These are phyloP conservation scores for Eristalis tenax DNA, from an alignment of 2,888 invertebrate species.

Conservation along the genomic window DNA sequence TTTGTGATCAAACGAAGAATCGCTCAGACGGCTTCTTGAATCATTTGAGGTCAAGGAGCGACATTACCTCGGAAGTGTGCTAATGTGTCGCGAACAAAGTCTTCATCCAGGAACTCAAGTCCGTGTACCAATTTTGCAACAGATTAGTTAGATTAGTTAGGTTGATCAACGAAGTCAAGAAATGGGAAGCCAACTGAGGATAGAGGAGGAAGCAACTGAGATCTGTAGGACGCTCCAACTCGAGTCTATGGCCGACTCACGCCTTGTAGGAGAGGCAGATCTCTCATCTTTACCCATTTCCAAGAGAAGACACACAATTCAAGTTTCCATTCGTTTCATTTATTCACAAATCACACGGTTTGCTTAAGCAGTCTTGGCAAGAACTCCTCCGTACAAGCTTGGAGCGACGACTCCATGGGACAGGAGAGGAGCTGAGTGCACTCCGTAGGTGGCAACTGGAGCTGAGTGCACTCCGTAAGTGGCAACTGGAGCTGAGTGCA, in stretches of 20 bases:
- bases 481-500: conserved; percentile 8
- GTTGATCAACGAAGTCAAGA: no score
- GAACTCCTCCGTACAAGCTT: conserved; percentile 12
- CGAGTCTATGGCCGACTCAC: not conserved
- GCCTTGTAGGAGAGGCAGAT: not conserved
- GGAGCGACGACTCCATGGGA: conserved; percentile 19
- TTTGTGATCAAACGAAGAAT: no score
- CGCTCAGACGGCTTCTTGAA: no score
- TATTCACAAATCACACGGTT: conserved; percentile 2
- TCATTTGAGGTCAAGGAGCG: no score
- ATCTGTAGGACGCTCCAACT: not conserved
- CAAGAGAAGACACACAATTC: not conserved
- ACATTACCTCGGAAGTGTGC: no score
- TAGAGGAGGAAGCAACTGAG: no score
- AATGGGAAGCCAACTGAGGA: no score
- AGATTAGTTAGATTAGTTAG: no score
- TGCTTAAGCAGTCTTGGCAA: conserved; percentile 31
- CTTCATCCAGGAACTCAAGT: no score
- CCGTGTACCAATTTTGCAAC: no score
- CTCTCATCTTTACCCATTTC: not conserved
- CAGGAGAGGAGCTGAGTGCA: conserved; percentile 15
- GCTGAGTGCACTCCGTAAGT: not conserved
- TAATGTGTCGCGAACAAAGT: no score
- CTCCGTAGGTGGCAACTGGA: not conserved
- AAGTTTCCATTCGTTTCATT: not conserved